Conservation (phyloP, 2,797 vertebrate species). For the Hemitrygon akajei region DNA sequence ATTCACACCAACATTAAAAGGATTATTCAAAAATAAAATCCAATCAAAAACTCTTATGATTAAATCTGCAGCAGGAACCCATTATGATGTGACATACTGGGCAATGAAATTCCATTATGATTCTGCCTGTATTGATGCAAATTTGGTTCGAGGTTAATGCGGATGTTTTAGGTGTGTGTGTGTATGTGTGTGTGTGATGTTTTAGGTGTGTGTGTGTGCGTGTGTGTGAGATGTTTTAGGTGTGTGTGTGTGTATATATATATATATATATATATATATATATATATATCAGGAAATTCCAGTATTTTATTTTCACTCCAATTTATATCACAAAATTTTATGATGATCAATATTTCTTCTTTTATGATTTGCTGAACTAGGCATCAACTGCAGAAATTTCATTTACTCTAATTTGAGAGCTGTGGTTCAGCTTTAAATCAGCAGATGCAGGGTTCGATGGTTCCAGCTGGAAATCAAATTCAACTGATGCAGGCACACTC, state of each 20-base stretch:
- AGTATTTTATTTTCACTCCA: too few species aligned
- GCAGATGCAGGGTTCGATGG: not conserved
- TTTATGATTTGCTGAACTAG: not conserved
- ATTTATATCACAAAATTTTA: too few species aligned
- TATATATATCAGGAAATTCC: too few species aligned
- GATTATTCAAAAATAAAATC: not conserved
- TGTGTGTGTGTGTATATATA: too few species aligned
- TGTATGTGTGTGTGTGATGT: too few species aligned
- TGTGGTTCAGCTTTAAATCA: not conserved
- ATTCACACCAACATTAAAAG: not conserved
- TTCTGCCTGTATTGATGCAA: too few species aligned
- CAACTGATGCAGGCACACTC: not conserved
- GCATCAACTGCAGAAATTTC: not conserved
- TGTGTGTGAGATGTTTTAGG: too few species aligned
- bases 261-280: too few species aligned
- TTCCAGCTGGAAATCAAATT: not conserved
- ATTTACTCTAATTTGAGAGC: not conserved
- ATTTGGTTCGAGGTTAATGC: too few species aligned
- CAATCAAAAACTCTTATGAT: not conserved
- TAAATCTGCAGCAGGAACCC: not conserved
- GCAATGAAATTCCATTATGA: not conserved
- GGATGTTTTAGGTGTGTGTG: too few species aligned
- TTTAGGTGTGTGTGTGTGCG: too few species aligned
- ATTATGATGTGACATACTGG: not conserved
- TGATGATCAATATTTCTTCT: not conserved